A percentile compares a stretch with the other conserved stretches of the same genome.
Conservation (phyloP, 2,113 vertebrate species). For the Columbina picui region DNA sequence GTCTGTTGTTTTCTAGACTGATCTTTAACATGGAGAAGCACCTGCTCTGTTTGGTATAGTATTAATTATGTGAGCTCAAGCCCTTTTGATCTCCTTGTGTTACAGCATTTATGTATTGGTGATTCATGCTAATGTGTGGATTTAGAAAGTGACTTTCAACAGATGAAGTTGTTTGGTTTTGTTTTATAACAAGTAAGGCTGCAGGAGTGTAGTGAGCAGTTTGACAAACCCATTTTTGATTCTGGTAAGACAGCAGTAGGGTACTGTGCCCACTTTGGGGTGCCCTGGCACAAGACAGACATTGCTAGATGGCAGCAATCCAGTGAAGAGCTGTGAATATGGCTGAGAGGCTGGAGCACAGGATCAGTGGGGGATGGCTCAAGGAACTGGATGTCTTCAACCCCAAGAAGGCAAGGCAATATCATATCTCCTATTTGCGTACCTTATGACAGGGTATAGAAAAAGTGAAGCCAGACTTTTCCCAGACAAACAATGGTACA, state of each 20-base stretch:
- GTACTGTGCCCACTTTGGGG: neutral
- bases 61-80: neutral
- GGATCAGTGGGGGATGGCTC: neutral
- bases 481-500: neutral
- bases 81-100: neutral
- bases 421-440: neutral
- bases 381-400: neutral
- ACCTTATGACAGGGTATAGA: neutral
- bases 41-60: neutral
- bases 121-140: neutral
- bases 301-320: neutral
- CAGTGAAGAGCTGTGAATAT: neutral
- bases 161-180: neutral
- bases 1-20: neutral
- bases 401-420: neutral
- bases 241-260: neutral
- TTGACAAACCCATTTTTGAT: neutral
- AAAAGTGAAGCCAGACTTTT: neutral
- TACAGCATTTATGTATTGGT: neutral
- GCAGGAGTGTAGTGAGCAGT: fast-evolving
- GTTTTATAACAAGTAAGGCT: neutral
- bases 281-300: neutral
- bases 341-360: neutral
- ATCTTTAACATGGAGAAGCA: neutral
- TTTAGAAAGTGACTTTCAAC: neutral